These are phyloP conservation scores for Drosophila navojoa DNA, from an alignment of 1,140 invertebrate genomes.

Conservation along the genomic window DNA sequence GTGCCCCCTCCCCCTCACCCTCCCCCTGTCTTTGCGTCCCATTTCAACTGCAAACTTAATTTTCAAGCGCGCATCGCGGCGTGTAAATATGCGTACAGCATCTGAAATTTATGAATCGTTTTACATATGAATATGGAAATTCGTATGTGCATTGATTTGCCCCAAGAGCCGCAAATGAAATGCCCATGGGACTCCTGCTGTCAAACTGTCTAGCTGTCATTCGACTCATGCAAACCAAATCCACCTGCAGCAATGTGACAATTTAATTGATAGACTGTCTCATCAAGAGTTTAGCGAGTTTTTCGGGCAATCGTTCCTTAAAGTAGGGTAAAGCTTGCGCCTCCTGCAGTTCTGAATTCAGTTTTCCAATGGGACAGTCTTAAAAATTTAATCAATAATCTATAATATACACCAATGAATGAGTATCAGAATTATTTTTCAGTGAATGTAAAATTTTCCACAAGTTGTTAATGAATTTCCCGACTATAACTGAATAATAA, in stretches of 20 bases:
- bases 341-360: too few species aligned
- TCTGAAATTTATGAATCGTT: conserved; percentile 59
- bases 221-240: neutral
- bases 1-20: neutral
- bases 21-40: conserved; percentile 34
- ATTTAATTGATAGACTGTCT: too few species aligned
- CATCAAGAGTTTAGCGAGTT: too few species aligned
- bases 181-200: neutral
- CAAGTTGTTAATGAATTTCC: too few species aligned
- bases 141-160: conserved; percentile 62
- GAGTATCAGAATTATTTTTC: too few species aligned
- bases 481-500: too few species aligned
- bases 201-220: neutral
- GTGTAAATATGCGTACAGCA: conserved; percentile 56
- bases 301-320: too few species aligned
- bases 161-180: neutral
- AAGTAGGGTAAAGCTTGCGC: too few species aligned
- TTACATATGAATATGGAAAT: conserved; percentile 51
- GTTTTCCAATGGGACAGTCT: too few species aligned
- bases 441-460: too few species aligned
- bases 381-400: too few species aligned
- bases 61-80: conserved; percentile 63
- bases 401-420: too few species aligned
- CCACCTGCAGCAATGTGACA: neutral
- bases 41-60: conserved; percentile 80